Evolutionary conservation across 1,140 invertebrate genomes (phyloP), one percentile per base, ranked within the genome.

Genomic region (Subanguina moxae): DNA sequence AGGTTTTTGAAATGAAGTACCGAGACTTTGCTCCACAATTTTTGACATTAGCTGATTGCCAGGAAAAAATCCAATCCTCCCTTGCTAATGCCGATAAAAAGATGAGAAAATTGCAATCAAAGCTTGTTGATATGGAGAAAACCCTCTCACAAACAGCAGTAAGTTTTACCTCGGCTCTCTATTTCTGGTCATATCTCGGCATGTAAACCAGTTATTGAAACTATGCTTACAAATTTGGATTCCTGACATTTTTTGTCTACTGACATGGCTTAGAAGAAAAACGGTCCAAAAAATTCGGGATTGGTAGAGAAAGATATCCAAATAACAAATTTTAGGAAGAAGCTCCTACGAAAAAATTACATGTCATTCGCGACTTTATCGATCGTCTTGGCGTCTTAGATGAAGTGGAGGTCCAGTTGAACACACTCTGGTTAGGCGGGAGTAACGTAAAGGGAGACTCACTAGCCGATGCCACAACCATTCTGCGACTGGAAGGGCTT

Each of bases 1-100:
- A 67, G 38, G 32, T 59, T 30, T 68, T 68, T 58, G 66, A 68
- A 30, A 42, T 68, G 38, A 68, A 68, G 45, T 68, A 68, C 21
- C 42, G 59, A 1, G 66, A 68, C 21, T 64, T 48, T 56, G 57
- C 62, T 48, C 66, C 66, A 11, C 28, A 57, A 23, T 68, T 62
- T 52, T 23, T 68, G 19, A 30, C 27, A 19, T 28, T 68, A 9
- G 66, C 66, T 52, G 66, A 68, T 38, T 68, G 66, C n/a, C 66
- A 68, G 28, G 61, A 68, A 13, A 68, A 68, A 19, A 68, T 68
- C 3, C 32, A 68, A 23, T n/a, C 15, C 21, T 46, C 58, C 15
- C 28, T 68, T 13, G n/a, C 19, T 27, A 27, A 56, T 63, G 66
- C 56, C 15, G 21, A 65, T 25, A 46, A 68, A 68, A 32, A 48